Percentiles rank a stretch among this genome's conserved stretches.
Evolutionary conservation across 2,113 vertebrate species (phyloP).

Genomic region (Holacanthus passer): DNA sequence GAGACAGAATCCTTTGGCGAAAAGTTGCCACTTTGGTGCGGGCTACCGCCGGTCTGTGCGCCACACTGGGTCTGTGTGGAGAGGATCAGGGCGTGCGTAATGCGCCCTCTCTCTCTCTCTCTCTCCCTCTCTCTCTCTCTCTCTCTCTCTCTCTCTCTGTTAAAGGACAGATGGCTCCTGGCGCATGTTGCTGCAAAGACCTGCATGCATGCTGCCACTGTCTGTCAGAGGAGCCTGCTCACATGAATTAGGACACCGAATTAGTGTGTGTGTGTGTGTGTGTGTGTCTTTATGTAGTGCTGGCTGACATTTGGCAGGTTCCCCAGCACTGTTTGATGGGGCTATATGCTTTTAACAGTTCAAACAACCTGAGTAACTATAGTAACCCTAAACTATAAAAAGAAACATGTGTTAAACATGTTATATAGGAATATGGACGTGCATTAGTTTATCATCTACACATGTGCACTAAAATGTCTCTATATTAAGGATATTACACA

Average conservation of each 20-base stretch:
- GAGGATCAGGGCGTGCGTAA: constrained; percentile 79
- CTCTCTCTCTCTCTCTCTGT: constrained; percentile 58
- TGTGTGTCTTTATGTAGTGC: not conserved
- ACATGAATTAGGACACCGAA: constrained; percentile 74
- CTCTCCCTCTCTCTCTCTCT: constrained; percentile 51
- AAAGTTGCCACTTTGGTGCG: constrained; percentile 88
- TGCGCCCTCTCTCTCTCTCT: constrained; percentile 65
- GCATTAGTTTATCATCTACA: not conserved
- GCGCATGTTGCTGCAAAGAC: constrained; percentile 64
- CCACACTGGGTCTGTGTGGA: constrained; percentile 75
- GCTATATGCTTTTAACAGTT: not conserved
- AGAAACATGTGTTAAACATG: not conserved
- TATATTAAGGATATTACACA: not conserved
- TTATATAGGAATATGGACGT: not conserved
- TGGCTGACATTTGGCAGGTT: constrained; percentile 22
- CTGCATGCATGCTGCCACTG: constrained; percentile 58
- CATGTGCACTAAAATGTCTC: not conserved
- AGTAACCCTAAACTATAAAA: not conserved
- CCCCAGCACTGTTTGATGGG: not conserved
- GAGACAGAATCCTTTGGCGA: constrained; percentile 84
- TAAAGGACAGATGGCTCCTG: constrained; percentile 76
- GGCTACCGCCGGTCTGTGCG: constrained; percentile 70
- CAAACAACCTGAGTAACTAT: not conserved
- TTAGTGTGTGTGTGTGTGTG: constrained; percentile 33
- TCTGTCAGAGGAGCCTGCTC: constrained; percentile 56